Evolutionary conservation across 37 sponge, comb jelly and placozoan species (phyloP).

Genomic region (Corticium candelabrum): DNA sequence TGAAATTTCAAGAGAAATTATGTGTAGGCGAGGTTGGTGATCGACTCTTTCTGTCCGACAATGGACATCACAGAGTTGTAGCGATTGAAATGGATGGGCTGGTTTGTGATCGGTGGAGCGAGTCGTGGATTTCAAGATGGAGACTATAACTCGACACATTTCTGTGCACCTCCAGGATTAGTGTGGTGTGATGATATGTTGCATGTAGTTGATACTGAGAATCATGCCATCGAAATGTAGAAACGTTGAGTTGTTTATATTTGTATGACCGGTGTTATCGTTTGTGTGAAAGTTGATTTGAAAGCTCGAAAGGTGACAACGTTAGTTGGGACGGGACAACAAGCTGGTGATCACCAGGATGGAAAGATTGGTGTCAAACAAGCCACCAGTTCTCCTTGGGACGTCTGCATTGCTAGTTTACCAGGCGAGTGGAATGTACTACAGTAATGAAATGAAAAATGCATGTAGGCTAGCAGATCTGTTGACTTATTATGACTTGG

Average conservation of each 20-base stretch:
- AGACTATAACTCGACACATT: conserved; percentile 18
- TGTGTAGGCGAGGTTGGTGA: conserved; percentile 16
- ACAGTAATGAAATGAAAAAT: no score
- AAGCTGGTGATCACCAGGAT: conserved; percentile 77
- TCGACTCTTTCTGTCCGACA: conserved; percentile 53
- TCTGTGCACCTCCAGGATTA: conserved; percentile 66
- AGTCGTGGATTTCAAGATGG: conserved; percentile 54
- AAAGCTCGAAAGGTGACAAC: conserved; percentile 31
- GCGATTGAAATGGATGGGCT: conserved; percentile 31
- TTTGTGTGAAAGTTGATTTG: conserved; percentile 58
- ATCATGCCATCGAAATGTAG: conserved; percentile 59
- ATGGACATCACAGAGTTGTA: conserved; percentile 57
- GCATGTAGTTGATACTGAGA: conserved; percentile 77
- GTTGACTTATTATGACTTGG: background rate
- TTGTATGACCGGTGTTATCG: no score
- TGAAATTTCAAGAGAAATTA: conserved; percentile 78
- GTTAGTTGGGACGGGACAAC: conserved; percentile 69
- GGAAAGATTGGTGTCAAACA: conserved; percentile 52
- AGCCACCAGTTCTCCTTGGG: conserved; percentile 86
- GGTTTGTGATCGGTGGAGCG: conserved; percentile 54
- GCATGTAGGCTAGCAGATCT: background rate
- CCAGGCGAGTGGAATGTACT: no score
- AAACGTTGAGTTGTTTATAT: no score
- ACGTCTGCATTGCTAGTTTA: conserved; percentile 33
- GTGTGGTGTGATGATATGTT: conserved; percentile 17